Conservation (phyloP, 1,140 invertebrate genomes). For the Lordiphosa collinella region DNA sequence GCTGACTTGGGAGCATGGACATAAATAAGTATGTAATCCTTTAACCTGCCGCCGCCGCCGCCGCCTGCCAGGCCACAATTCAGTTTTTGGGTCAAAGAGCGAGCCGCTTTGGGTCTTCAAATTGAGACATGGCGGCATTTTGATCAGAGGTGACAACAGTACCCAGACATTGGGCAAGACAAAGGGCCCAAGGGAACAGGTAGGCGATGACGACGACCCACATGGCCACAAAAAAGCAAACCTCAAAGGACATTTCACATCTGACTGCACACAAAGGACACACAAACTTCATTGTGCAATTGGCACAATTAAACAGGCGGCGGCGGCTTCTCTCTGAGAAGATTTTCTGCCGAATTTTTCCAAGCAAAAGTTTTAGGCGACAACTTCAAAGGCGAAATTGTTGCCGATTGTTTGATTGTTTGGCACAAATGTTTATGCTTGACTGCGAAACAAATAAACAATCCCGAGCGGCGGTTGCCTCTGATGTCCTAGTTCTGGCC, state of each 20-base stretch:
- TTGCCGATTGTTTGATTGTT: conserved; percentile 72
- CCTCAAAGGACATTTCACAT: conserved; percentile 72
- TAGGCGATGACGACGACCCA: conserved; percentile 15
- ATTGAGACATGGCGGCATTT: conserved; percentile 59
- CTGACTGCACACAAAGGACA: conserved; percentile 39
- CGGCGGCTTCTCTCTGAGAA: conserved; percentile 28
- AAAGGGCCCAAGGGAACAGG: conserved; percentile 36
- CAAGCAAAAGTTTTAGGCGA: conserved; percentile 39
- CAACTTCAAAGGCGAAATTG: conserved; percentile 40
- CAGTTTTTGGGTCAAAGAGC: conserved; percentile 59
- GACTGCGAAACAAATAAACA: conserved; percentile 66
- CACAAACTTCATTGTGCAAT: conserved; percentile 64
- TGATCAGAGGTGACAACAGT: conserved; percentile 44
- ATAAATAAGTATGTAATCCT: conserved; percentile 53
- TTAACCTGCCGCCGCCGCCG: conserved; percentile 60
- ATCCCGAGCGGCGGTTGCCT: conserved; percentile 16
- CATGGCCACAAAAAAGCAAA: conserved; percentile 22
- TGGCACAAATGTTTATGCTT: conserved; percentile 74
- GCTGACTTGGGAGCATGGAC: conserved; percentile 51
- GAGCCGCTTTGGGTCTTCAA: conserved; percentile 30
- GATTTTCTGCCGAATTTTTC: conserved; percentile 35
- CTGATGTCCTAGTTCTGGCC: conserved; percentile 5
- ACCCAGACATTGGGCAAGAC: conserved; percentile 14
- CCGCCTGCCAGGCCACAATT: conserved; percentile 28
- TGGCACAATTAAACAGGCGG: conserved; percentile 64